A percentile compares a stretch with the other conserved stretches of the same genome.
Evolutionary conservation across 1,140 invertebrate genomes (phyloP).

Genomic region (Riptortus pedestris): DNA sequence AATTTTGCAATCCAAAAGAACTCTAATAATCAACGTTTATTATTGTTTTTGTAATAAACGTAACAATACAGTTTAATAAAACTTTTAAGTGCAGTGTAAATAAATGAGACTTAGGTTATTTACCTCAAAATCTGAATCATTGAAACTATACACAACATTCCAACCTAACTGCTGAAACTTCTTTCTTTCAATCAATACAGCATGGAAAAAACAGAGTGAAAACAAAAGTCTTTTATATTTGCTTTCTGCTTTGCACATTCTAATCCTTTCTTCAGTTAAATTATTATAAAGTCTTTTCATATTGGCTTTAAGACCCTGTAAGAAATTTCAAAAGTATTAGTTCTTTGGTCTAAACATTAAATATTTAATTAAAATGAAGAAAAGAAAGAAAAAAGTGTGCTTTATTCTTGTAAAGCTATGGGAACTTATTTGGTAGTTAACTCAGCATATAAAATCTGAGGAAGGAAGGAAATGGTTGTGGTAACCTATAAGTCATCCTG

Average conservation of each 20-base stretch:
- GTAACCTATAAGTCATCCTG: no score
- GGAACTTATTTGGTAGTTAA: no score
- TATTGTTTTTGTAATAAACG: no score
- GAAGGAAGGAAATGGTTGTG: no score
- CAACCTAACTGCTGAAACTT: slow-evolving; percentile 85
- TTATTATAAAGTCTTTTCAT: slow-evolving; percentile 76
- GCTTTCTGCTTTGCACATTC: slow-evolving; percentile 56
- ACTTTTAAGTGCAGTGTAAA: no score
- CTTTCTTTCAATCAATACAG: slow-evolving; percentile 73
- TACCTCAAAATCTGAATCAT: slow-evolving; percentile 81
- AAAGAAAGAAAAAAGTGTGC: no score
- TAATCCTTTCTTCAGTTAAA: slow-evolving; percentile 68
- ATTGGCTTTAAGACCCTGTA: slow-evolving; percentile 76
- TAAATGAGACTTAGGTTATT: background rate
- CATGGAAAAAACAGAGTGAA: slow-evolving; percentile 81
- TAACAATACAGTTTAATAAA: no score
- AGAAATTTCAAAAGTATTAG: slow-evolving; percentile 30
- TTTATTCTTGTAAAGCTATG: no score
- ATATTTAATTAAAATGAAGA: background rate
- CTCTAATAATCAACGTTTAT: no score
- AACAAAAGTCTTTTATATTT: slow-evolving; percentile 84
- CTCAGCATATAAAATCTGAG: no score
- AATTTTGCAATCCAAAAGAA: no score
- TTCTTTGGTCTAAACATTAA: background rate
- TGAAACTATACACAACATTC: slow-evolving; percentile 81